Conservation (phyloP, 2,113 vertebrate species). For the Campylomormyrus tamandua region DNA sequence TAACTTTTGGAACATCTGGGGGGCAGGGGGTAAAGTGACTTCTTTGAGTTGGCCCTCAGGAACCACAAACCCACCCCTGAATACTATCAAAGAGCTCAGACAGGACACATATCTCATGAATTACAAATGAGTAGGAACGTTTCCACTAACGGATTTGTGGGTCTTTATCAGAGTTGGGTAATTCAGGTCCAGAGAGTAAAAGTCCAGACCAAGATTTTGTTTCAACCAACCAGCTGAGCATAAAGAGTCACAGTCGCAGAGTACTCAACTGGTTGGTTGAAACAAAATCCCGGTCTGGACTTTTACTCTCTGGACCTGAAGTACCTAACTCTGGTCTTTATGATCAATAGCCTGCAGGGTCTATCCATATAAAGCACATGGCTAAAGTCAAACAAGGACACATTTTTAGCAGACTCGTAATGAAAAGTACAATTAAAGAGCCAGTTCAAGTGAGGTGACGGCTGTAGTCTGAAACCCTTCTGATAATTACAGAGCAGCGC, state of each 20-base stretch:
- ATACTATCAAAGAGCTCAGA: background rate
- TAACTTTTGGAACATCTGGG: background rate
- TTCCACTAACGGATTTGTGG: background rate
- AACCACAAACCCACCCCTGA: background rate
- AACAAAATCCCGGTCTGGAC: no score
- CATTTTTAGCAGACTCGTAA: background rate
- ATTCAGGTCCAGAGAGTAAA: no score
- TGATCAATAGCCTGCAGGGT: background rate
- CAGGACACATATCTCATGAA: background rate
- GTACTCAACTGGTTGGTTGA: no score
- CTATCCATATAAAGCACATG: background rate
- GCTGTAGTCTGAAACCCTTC: background rate
- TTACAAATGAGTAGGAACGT: background rate
- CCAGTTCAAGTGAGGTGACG: background rate
- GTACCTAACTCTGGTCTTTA: background rate
- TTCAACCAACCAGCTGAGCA: no score
- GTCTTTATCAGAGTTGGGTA: no score
- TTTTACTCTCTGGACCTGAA: no score
- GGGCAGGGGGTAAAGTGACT: background rate
- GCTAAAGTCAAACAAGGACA: background rate
- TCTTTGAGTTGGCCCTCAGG: background rate
- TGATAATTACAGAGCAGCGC: background rate
- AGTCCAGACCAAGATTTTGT: no score
- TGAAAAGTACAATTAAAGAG: conserved; percentile 1
- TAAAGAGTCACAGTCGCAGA: no score